phyloP scores from a whole-genome alignment of 2,113 vertebrate genomes.

The Microtus richardsoni region DNA sequence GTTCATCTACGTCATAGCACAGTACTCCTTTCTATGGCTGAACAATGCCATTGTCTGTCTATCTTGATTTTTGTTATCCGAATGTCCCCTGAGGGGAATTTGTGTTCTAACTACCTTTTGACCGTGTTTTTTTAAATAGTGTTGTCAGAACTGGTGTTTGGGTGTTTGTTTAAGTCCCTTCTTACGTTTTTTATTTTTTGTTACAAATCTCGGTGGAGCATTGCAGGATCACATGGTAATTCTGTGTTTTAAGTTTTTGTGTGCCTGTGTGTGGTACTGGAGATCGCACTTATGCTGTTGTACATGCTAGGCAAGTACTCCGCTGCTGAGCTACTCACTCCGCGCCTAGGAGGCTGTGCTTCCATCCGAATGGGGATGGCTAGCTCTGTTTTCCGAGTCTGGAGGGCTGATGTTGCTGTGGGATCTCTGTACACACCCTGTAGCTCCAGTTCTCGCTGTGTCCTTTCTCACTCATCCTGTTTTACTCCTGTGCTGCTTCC shows the following conservation, averaged over 20 bases:
- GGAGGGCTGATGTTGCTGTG: not conserved
- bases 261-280: not conserved
- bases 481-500: not conserved
- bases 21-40: not conserved
- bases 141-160: not conserved
- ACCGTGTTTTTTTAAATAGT: not conserved
- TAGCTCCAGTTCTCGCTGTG: not conserved
- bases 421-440: not conserved
- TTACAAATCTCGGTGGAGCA: not conserved
- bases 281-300: not conserved
- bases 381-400: not conserved
- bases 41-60: not conserved
- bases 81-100: not conserved
- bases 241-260: not conserved
- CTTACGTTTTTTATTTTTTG: not conserved
- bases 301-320: not conserved
- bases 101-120: not conserved
- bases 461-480: not conserved
- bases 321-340: not conserved
- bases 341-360: not conserved
- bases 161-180: not conserved
- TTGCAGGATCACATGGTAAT: not conserved
- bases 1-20: not conserved
- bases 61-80: not conserved
- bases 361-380: not conserved